phyloP scores from a whole-genome alignment of 1,140 invertebrate genomes.

The Ectropis grisescens region DNA sequence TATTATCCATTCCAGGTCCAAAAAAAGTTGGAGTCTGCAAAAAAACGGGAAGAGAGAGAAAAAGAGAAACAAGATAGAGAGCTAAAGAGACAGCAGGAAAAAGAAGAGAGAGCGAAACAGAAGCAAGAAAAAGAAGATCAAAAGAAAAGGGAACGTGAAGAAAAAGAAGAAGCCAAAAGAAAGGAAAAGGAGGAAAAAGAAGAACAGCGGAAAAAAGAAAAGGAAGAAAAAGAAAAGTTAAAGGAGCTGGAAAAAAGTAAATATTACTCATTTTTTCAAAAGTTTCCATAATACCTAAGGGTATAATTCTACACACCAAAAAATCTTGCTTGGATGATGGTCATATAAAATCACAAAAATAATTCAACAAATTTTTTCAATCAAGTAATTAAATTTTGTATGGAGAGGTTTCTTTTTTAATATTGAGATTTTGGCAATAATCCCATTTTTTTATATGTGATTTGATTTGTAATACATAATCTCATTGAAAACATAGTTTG shows the following conservation, averaged over 20 bases:
- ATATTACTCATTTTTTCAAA: conserved; percentile 6
- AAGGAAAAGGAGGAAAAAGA: conserved; percentile 61
- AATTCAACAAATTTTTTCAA: no score
- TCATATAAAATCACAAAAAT: no score
- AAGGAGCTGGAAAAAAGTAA: conserved; percentile 62
- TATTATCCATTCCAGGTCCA: conserved; percentile 59
- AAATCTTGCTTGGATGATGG: no score
- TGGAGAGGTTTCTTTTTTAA: no score
- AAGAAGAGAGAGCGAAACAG: conserved; percentile 47
- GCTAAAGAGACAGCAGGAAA: conserved; percentile 55
- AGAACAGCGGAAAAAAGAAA: conserved; percentile 67
- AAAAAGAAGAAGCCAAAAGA: conserved; percentile 49
- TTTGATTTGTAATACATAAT: no score
- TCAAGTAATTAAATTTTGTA: no score
- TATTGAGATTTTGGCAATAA: no score
- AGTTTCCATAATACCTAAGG: conserved; percentile 7
- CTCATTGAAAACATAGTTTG: no score
- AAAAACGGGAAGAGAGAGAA: conserved; percentile 59
- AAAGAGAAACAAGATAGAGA: conserved; percentile 65
- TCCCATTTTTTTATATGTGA: no score
- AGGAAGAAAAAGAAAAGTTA: conserved; percentile 67
- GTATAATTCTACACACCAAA: not conserved
- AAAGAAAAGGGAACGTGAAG: conserved; percentile 53
- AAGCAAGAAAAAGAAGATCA: conserved; percentile 57
- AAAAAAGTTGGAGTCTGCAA: conserved; percentile 65